Conservation (phyloP, 2,113 vertebrate genomes). For the Benitochromis conjunctus region DNA sequence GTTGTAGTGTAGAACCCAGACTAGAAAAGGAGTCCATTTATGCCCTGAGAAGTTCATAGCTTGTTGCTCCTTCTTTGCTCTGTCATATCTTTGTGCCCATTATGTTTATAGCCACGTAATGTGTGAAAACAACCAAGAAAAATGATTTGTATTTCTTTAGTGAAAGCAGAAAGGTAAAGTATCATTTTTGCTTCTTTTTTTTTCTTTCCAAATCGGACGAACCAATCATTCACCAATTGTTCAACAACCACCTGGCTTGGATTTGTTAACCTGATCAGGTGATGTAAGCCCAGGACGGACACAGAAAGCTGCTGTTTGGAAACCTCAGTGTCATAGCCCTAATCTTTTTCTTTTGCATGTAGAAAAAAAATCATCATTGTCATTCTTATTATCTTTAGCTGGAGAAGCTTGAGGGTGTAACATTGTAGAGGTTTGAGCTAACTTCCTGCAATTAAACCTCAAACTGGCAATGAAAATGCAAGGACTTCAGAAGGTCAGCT, state of each 20-base stretch:
- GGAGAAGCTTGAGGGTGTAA: background rate
- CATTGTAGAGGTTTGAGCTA: background rate
- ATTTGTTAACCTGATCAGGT: background rate
- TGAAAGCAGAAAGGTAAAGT: background rate
- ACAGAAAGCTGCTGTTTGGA: background rate
- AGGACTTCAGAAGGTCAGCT: slow-evolving; percentile 18
- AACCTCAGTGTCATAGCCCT: background rate
- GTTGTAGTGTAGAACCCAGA: background rate
- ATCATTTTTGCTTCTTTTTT: background rate
- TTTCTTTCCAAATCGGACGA: background rate
- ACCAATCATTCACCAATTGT: background rate
- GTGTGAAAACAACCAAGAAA: background rate
- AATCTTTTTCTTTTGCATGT: background rate
- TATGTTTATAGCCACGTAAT: background rate
- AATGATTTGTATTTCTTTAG: background rate
- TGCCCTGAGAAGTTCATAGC: too few relatives aligned
- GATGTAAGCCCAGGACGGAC: too few relatives aligned
- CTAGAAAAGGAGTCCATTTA: background rate
- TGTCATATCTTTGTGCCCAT: background rate
- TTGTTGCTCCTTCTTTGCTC: background rate
- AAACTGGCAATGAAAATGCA: background rate
- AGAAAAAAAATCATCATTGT: background rate
- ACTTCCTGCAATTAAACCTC: background rate
- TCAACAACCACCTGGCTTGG: background rate
- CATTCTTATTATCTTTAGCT: background rate